phyloP scores from a whole-genome alignment of 2,113 vertebrate species.

The Electrona antarctica region DNA sequence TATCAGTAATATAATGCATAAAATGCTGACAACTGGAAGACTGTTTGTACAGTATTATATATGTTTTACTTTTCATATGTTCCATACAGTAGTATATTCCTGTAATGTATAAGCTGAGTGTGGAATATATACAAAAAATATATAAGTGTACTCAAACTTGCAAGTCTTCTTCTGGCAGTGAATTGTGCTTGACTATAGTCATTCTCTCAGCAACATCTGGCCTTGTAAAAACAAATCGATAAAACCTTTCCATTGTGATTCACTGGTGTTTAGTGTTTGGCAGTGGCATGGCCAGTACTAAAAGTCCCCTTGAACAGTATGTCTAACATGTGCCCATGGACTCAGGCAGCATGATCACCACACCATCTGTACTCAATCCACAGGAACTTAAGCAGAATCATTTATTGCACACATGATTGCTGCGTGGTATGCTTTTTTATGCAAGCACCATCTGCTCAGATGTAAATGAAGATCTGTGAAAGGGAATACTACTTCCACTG shows the following conservation, averaged over 20 bases:
- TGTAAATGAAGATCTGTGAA: conserved; percentile 65
- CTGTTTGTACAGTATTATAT: no score
- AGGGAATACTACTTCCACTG: conserved; percentile 29
- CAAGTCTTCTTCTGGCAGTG: no score
- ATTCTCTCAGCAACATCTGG: conserved; percentile 33
- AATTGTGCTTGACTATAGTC: not conserved
- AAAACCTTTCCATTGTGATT: conserved; percentile 46
- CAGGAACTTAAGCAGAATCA: conserved; percentile 79
- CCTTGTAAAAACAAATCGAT: conserved; percentile 30
- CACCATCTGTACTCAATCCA: conserved; percentile 80
- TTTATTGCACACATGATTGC: conserved; percentile 84
- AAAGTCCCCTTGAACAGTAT: conserved; percentile 61
- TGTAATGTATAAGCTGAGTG: no score
- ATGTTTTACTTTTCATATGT: no score
- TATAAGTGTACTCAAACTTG: no score
- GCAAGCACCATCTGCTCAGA: conserved; percentile 81
- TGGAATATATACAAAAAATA: no score
- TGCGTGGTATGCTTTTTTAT: conserved; percentile 58
- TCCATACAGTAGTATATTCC: no score
- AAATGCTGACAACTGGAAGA: no score
- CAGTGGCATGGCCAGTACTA: conserved; percentile 41
- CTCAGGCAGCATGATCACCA: conserved; percentile 69
- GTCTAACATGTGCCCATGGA: conserved; percentile 62
- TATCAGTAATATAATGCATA: no score
- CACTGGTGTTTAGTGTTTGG: conserved; percentile 30